phyloP scores from a whole-genome alignment of 2,888 invertebrate genomes.

The Agonopterix alstromeriana region DNA sequence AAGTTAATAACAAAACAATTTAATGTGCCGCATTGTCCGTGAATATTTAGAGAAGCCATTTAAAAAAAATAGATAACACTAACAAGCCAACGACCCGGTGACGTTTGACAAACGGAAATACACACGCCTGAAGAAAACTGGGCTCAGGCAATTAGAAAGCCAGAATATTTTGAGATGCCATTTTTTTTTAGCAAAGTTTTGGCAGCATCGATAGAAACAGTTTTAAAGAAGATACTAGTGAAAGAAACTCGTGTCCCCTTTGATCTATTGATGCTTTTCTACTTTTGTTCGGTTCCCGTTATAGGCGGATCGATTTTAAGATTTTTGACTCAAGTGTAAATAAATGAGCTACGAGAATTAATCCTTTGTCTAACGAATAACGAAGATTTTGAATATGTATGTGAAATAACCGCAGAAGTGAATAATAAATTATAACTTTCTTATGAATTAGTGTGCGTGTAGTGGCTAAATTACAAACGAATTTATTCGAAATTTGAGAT shows the following conservation, averaged over 20 bases:
- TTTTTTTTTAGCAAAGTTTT: conserved; percentile 49
- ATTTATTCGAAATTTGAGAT: too few species aligned
- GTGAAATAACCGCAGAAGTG: not conserved
- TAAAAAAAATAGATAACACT: conserved; percentile 16
- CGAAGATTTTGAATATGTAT: not conserved
- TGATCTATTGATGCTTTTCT: conserved; percentile 14
- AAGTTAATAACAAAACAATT: too few species aligned
- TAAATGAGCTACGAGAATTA: not conserved
- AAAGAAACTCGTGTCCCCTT: conserved; percentile 11
- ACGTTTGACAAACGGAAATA: conserved; percentile 27
- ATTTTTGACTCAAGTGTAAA: not conserved
- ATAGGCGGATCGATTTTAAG: not conserved
- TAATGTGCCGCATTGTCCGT: not conserved
- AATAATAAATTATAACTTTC: not conserved
- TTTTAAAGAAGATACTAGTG: conserved; percentile 3
- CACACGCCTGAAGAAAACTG: conserved; percentile 14
- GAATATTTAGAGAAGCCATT: not conserved
- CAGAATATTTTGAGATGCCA: conserved; percentile 39
- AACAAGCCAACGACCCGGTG: conserved; percentile 29
- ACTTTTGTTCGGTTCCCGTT: not conserved
- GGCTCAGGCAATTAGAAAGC: conserved; percentile 22
- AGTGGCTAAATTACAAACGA: too few species aligned
- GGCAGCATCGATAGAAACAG: conserved; percentile 28
- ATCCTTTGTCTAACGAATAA: not conserved
- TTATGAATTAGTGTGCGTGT: too few species aligned